phyloP scores from a whole-genome alignment of 2,113 vertebrate species.

The Puntigrus tetrazona region DNA sequence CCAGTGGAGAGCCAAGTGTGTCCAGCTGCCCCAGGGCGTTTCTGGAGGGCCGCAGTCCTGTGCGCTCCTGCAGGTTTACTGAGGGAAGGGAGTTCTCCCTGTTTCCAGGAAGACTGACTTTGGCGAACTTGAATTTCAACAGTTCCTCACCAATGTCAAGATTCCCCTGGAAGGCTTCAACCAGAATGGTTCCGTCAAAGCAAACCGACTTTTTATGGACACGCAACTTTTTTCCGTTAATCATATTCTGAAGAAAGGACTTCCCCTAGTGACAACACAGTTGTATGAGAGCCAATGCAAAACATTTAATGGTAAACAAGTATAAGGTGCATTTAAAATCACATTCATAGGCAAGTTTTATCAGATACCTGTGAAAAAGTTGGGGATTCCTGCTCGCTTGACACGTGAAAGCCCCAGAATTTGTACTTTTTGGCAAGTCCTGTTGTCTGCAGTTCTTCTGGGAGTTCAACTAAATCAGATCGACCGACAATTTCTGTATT shows the following conservation, averaged over 20 bases:
- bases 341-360: not conserved
- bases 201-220: conserved; percentile 70
- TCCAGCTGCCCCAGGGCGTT: conserved; percentile 35
- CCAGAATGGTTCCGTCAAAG: conserved; percentile 75
- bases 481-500: conserved; percentile 76
- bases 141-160: conserved; percentile 79
- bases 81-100: conserved; percentile 45
- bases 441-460: conserved; percentile 66
- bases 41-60: conserved; percentile 55
- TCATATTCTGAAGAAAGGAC: conserved; percentile 76
- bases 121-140: conserved; percentile 77
- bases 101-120: conserved; percentile 56
- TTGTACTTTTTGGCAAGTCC: conserved; percentile 73
- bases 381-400: conserved; percentile 68
- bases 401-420: conserved; percentile 75
- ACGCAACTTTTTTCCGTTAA: conserved; percentile 78
- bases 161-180: conserved; percentile 71
- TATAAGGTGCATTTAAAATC: not conserved
- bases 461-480: conserved; percentile 76
- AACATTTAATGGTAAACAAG: not conserved
- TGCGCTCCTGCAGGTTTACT: conserved; percentile 55
- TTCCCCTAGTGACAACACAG: conserved; percentile 68
- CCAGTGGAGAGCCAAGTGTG: not conserved
- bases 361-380: conserved; percentile 70
- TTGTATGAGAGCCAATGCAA: not conserved